Evolutionary conservation across 2,888 invertebrate genomes (phyloP).

Genomic region (Leptinotarsa tumamoca): DNA sequence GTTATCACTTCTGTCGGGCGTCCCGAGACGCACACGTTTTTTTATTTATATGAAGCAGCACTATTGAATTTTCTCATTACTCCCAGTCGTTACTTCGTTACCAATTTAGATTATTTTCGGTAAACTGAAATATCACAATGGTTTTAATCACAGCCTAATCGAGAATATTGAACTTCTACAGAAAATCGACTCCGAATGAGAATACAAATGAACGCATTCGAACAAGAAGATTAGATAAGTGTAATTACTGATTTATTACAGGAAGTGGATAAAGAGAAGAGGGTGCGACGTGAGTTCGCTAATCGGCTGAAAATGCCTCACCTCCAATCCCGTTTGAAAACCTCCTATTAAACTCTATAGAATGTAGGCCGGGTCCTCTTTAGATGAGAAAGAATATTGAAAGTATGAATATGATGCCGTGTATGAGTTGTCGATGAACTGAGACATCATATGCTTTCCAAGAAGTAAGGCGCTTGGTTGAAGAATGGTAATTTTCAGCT

Average conservation of each 20-base stretch:
- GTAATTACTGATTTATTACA: constrained; percentile 65
- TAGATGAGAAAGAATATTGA: not conserved
- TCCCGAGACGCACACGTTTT: too few relatives aligned
- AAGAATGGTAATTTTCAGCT: too few relatives aligned
- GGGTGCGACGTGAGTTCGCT: constrained; percentile 46
- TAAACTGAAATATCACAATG: too few relatives aligned
- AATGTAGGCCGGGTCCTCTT: not conserved
- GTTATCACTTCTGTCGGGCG: too few relatives aligned
- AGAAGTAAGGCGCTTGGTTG: too few relatives aligned
- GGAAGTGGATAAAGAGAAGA: constrained; percentile 43
- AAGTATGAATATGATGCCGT: too few relatives aligned
- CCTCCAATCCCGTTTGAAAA: constrained; percentile 4
- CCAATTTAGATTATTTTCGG: too few relatives aligned
- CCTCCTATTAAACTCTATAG: not conserved
- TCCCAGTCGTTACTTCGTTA: too few relatives aligned
- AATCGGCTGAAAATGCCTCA: constrained; percentile 16
- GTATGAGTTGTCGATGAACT: too few relatives aligned
- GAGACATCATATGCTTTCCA: too few relatives aligned
- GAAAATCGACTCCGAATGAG: constrained; percentile 53
- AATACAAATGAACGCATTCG: constrained; percentile 61
- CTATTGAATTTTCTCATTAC: too few relatives aligned
- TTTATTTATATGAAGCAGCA: too few relatives aligned
- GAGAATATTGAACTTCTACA: not conserved
- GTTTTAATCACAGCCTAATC: not conserved
- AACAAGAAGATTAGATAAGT: constrained; percentile 65